Percentiles rank a stretch among this genome's conserved stretches.
phyloP scores from a whole-genome alignment of 2,113 vertebrate species.

The Tachysurus fulvidraco region DNA sequence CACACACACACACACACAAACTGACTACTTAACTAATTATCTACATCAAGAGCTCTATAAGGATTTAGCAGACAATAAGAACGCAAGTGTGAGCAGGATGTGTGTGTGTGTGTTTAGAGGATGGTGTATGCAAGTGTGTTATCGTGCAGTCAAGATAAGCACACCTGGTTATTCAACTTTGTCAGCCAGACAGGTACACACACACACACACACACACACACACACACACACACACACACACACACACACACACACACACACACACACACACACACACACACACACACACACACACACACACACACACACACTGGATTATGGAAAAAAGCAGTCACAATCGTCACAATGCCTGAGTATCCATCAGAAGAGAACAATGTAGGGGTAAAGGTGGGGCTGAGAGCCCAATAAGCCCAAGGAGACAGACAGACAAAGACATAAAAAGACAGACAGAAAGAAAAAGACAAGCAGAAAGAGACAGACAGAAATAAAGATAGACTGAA shows the following conservation, averaged over 20 bases:
- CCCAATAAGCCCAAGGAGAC: not conserved
- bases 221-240: conserved; percentile 5
- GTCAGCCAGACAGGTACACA: conserved; percentile 16
- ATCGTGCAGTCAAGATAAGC: conserved; percentile 17
- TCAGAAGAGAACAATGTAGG: not conserved
- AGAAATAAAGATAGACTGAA: not conserved
- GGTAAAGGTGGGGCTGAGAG: not conserved
- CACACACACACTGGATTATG: not conserved
- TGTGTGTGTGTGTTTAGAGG: not conserved
- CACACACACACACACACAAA: conserved; percentile 38
- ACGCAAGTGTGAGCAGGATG: not conserved
- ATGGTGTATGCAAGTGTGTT: not conserved
- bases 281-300: conserved; percentile 18
- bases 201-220: conserved; percentile 15
- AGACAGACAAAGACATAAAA: not conserved
- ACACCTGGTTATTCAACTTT: conserved; percentile 29
- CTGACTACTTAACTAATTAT: not conserved
- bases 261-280: not conserved
- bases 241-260: conserved; percentile 13
- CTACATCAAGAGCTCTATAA: not conserved
- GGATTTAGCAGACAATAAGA: conserved; percentile 9
- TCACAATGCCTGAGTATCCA: not conserved
- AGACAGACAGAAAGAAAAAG: not conserved
- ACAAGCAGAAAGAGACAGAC: not conserved
- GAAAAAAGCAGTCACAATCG: not conserved